Percentiles rank a stretch among this genome's conserved stretches.
These are phyloP conservation scores for Cheilinus undulatus DNA, from an alignment of 2,113 vertebrate species.

Conservation along the genomic window DNA sequence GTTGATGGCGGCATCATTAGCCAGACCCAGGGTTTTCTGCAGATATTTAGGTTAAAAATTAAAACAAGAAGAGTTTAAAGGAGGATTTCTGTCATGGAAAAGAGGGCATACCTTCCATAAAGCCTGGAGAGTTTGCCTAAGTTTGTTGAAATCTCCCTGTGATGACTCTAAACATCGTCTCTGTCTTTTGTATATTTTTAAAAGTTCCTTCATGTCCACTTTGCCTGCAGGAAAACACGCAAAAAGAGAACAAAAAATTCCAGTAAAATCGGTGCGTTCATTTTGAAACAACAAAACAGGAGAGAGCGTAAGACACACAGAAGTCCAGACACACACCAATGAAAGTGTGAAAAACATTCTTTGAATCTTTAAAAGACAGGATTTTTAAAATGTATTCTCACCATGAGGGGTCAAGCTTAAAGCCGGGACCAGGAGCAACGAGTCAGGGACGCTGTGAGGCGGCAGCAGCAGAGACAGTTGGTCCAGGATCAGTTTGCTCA, in stretches of 20 bases:
- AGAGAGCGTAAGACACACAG: too few species aligned
- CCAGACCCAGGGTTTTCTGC: conserved; percentile 86
- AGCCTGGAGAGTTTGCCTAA: conserved; percentile 85
- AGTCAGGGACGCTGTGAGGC: conserved; percentile 88
- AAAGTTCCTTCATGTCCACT: conserved; percentile 86
- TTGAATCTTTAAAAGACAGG: too few species aligned
- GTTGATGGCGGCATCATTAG: conserved; percentile 74
- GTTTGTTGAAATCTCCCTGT: conserved; percentile 71
- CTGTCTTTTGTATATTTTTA: conserved; percentile 84
- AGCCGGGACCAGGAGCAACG: conserved; percentile 84
- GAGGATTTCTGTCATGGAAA: neutral
- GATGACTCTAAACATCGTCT: conserved; percentile 68
- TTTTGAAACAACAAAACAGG: too few species aligned
- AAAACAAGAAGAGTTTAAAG: neutral
- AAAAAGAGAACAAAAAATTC: neutral
- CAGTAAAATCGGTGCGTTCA: neutral
- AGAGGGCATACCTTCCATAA: conserved; percentile 91
- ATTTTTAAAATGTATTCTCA: too few species aligned
- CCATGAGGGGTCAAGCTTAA: conserved; percentile 91
- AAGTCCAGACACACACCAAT: too few species aligned
- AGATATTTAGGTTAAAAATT: neutral
- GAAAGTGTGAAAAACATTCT: too few species aligned
- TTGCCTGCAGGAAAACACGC: conserved; percentile 85
- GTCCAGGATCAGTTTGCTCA: conserved; percentile 72
- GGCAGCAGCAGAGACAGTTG: conserved; percentile 85